phyloP scores from a whole-genome alignment of 2,888 invertebrate species.

The Fragum whitleyi region DNA sequence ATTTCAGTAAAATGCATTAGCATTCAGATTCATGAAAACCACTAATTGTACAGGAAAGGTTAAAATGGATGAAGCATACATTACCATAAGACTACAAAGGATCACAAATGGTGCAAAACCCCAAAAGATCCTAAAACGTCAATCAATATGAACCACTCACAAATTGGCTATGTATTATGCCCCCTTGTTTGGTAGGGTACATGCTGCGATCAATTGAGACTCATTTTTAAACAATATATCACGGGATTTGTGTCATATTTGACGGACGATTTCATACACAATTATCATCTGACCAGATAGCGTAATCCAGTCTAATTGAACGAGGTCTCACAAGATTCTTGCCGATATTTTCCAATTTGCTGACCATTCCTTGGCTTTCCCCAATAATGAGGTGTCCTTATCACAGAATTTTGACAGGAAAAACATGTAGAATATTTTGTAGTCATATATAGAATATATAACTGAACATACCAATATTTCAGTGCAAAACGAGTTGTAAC shows the following conservation, averaged over 20 bases:
- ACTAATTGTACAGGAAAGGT: no score
- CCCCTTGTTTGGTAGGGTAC: not conserved
- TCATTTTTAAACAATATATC: conserved; percentile 78
- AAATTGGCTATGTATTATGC: not conserved
- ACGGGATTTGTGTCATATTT: conserved; percentile 58
- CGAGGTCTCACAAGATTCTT: conserved; percentile 20
- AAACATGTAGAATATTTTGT: not conserved
- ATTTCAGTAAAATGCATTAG: no score
- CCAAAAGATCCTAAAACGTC: not conserved
- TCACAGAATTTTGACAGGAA: not conserved
- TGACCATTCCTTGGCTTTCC: conserved; percentile 14
- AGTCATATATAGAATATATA: no score
- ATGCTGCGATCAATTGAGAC: conserved; percentile 61
- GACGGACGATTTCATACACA: conserved; percentile 59
- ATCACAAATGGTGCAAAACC: not conserved
- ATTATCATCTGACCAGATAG: conserved; percentile 58
- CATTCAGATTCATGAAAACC: no score
- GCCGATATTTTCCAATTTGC: conserved; percentile 32
- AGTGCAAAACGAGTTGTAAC: no score
- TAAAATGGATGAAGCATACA: no score
- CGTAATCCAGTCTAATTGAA: conserved; percentile 64
- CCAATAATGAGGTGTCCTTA: not conserved
- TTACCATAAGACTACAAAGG: no score
- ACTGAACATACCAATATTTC: no score
- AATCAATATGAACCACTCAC: not conserved